phyloP scores from a whole-genome alignment of 1,140 invertebrate genomes.

The Drosophila bifasciata region DNA sequence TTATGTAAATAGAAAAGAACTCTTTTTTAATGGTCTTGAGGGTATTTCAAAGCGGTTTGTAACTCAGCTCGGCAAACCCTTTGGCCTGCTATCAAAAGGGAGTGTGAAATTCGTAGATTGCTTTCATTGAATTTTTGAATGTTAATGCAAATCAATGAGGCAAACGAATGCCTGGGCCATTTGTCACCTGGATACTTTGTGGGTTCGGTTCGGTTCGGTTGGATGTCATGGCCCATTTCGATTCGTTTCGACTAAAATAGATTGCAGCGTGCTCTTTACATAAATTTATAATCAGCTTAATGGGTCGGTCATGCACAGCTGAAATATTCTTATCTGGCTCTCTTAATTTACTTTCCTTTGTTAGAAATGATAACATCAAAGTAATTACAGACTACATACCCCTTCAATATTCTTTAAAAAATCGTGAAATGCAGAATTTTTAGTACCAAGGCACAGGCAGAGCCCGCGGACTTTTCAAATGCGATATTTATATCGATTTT shows the following conservation, averaged over 20 bases:
- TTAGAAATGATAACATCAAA: background rate
- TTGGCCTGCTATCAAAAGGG: slow-evolving; percentile 3
- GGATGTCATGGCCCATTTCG: slow-evolving; percentile 45
- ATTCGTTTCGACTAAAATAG: slow-evolving; percentile 38
- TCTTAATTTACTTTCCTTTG: slow-evolving; percentile 5
- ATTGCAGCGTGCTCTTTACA: slow-evolving; percentile 59
- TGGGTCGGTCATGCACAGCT: slow-evolving; percentile 14
- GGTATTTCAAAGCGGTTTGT: background rate
- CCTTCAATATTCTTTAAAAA: too few relatives aligned
- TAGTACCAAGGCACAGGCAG: too few relatives aligned
- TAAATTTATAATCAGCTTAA: slow-evolving; percentile 58
- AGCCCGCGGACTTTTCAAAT: too few relatives aligned
- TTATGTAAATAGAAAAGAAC: slow-evolving; percentile 42
- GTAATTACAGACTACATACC: too few relatives aligned
- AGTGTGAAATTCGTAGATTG: slow-evolving; percentile 3
- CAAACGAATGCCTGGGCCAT: slow-evolving; percentile 38
- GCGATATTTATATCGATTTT: too few relatives aligned
- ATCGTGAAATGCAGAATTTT: too few relatives aligned
- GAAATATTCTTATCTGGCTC: background rate
- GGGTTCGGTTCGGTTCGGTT: slow-evolving; percentile 12
- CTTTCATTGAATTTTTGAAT: slow-evolving; percentile 25
- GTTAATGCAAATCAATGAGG: slow-evolving; percentile 31
- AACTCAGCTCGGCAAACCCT: too few relatives aligned
- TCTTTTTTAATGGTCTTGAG: slow-evolving; percentile 10
- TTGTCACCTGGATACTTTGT: slow-evolving; percentile 26